These are phyloP conservation scores for Panulirus ornatus DNA, from an alignment of 1,140 invertebrate genomes.

Conservation along the genomic window DNA sequence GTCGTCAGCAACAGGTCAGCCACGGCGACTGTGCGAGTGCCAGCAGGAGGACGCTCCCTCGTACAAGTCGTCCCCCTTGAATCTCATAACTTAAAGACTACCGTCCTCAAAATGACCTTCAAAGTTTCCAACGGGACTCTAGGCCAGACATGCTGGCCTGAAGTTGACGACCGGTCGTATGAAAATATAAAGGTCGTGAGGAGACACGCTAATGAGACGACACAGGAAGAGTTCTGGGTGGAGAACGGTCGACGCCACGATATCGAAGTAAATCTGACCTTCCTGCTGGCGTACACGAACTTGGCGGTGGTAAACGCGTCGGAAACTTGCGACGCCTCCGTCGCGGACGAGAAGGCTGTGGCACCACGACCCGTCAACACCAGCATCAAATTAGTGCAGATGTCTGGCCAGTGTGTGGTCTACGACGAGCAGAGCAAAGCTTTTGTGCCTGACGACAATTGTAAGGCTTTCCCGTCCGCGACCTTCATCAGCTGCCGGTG, in stretches of 20 bases:
- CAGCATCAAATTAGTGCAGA: background rate
- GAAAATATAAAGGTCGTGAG: background rate
- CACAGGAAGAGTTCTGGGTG: background rate
- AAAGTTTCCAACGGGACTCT: background rate
- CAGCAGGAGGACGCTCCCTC: slow-evolving; percentile 4
- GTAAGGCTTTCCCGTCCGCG: background rate
- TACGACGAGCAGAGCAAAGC: background rate
- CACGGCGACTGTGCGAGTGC: background rate
- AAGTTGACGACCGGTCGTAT: background rate
- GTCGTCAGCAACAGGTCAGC: background rate
- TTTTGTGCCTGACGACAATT: background rate
- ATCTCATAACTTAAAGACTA: background rate
- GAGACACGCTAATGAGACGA: too few relatives aligned
- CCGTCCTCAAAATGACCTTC: background rate
- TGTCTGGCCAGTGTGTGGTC: slow-evolving; percentile 36
- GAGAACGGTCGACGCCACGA: background rate
- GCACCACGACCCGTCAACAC: background rate
- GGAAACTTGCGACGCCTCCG: background rate
- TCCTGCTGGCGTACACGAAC: background rate
- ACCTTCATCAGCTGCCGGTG: slow-evolving; percentile 14
- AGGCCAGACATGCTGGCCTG: background rate
- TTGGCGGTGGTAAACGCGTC: background rate
- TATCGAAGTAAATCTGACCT: background rate
- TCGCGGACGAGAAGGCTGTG: background rate
- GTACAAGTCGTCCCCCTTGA: background rate